A percentile compares a stretch with the other conserved stretches of the same genome.
These are phyloP conservation scores for Microcebus jonahi DNA, from an alignment of 2,113 vertebrate genomes.

Conservation along the genomic window DNA sequence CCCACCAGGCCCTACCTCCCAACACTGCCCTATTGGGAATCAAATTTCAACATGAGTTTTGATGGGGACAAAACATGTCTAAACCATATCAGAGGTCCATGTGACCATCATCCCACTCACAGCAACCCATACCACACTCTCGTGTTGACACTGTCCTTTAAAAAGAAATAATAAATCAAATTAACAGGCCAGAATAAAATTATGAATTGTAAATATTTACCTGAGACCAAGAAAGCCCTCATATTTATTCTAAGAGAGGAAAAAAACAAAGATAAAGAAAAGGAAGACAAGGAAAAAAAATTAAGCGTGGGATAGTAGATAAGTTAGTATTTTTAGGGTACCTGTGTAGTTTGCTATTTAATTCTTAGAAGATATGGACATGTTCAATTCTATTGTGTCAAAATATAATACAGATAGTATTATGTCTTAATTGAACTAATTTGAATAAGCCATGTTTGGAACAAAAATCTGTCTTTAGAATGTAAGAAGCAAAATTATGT, in stretches of 20 bases:
- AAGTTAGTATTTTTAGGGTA: neutral
- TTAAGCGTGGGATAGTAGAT: neutral
- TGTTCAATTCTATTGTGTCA: neutral
- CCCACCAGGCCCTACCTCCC: neutral
- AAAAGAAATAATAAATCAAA: neutral
- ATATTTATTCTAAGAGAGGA: neutral
- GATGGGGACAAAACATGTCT: neutral
- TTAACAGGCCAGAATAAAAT: neutral
- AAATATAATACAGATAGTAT: neutral
- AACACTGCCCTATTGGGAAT: neutral
- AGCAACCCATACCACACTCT: rapidly evolving
- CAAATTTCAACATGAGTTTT: neutral
- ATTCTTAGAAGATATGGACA: neutral
- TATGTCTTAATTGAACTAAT: neutral
- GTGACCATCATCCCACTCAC: neutral
- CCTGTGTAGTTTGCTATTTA: neutral
- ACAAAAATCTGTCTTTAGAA: neutral
- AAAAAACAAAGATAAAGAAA: neutral
- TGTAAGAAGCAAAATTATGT: neutral
- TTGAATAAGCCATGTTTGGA: neutral
- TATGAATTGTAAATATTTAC: neutral
- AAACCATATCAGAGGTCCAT: neutral
- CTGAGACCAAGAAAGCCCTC: neutral
- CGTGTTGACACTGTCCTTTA: neutral
- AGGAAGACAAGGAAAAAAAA: neutral